phyloP scores from a whole-genome alignment of 2,113 vertebrate genomes.

The Steatornis caripensis region DNA sequence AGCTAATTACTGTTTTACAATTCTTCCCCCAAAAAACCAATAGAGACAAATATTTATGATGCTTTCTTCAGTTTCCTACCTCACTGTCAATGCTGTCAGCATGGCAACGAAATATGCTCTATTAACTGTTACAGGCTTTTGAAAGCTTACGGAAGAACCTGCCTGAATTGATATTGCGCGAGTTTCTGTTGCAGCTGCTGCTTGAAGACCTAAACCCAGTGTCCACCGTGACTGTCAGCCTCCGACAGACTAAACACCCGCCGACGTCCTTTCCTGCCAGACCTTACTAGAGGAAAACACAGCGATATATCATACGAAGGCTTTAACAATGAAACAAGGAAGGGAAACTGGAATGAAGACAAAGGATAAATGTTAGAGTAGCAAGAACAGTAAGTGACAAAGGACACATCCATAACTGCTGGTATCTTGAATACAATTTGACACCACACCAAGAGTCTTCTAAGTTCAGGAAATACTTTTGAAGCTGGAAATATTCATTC shows the following conservation, averaged over 20 bases:
- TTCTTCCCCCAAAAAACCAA: neutral
- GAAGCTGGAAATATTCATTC: neutral
- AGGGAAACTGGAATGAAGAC: constrained; percentile 64
- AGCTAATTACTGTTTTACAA: neutral
- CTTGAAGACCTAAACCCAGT: constrained; percentile 87
- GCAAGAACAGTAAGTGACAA: constrained; percentile 35
- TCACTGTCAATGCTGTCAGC: neutral
- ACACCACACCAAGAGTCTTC: neutral
- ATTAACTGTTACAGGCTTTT: neutral
- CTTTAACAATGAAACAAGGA: constrained; percentile 64
- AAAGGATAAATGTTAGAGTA: constrained; percentile 62
- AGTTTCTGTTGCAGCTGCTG: constrained; percentile 72
- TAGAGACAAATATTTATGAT: neutral
- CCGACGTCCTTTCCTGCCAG: constrained; percentile 85
- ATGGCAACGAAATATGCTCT: neutral
- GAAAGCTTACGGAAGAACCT: constrained; percentile 72
- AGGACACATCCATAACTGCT: constrained; percentile 20
- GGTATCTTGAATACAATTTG: neutral
- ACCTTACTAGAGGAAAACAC: constrained; percentile 88
- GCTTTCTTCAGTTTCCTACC: neutral
- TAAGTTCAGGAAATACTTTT: neutral
- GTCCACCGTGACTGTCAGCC: constrained; percentile 86
- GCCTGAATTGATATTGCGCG: constrained; percentile 74
- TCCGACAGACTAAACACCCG: constrained; percentile 87
- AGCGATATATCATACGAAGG: constrained; percentile 79